Percentiles rank a stretch among this genome's conserved stretches.
Evolutionary conservation across 2,888 invertebrate genomes (phyloP).

Genomic region (Perithous albicinctus): DNA sequence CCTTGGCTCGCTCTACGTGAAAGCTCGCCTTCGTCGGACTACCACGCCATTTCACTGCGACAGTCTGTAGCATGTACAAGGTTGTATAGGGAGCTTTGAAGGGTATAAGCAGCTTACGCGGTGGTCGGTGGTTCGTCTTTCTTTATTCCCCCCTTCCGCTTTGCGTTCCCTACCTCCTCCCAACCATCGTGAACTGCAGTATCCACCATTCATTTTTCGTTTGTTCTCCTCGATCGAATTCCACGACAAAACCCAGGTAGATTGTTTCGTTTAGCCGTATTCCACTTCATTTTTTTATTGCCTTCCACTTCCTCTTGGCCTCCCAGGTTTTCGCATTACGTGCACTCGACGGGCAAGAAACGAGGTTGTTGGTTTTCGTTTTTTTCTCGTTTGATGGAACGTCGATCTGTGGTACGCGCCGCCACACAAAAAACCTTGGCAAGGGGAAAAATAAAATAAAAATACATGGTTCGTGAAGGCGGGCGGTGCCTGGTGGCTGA

Average conservation of each 20-base stretch:
- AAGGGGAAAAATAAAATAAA: slow-evolving; percentile 2
- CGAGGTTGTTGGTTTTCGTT: background rate
- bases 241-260: slow-evolving; percentile 3
- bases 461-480: slow-evolving; percentile 1
- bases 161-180: slow-evolving; percentile 15
- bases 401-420: background rate
- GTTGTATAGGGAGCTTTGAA: slow-evolving; percentile 55
- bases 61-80: slow-evolving; percentile 14
- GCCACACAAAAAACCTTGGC: background rate
- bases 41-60: background rate
- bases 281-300: background rate
- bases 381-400: slow-evolving; percentile 19
- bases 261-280: slow-evolving; percentile 20
- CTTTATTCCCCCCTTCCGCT: background rate
- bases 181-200: slow-evolving; percentile 32
- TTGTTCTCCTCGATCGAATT: slow-evolving; percentile 21
- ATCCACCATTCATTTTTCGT: background rate
- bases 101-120: slow-evolving; percentile 75
- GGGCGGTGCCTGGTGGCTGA: slow-evolving; percentile 2
- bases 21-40: slow-evolving; percentile 33
- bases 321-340: background rate
- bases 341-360: background rate
- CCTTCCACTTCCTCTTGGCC: background rate
- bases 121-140: slow-evolving; percentile 25
- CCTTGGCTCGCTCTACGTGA: slow-evolving; percentile 63